A percentile compares a stretch with the other conserved stretches of the same genome.
These are phyloP conservation scores for Corythornis madagascariensis DNA, from an alignment of 2,113 vertebrate genomes.

Conservation along the genomic window DNA sequence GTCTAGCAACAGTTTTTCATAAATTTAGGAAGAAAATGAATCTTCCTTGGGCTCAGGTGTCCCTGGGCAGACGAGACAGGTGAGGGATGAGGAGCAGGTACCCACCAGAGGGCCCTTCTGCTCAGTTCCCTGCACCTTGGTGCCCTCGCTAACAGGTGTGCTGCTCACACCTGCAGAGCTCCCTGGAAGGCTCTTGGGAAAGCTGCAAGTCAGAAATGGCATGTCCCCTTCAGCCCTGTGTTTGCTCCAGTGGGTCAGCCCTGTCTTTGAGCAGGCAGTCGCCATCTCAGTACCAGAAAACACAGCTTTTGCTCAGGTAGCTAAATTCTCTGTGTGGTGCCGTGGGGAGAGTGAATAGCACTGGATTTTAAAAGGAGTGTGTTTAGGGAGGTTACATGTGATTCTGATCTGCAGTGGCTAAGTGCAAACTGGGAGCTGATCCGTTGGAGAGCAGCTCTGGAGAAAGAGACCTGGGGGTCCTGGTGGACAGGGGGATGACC, in stretches of 20 bases:
- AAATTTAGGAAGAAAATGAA: background rate
- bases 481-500: too few relatives aligned
- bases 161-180: background rate
- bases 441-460: too few relatives aligned
- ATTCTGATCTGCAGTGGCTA: background rate
- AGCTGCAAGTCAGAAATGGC: background rate
- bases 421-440: background rate
- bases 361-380: background rate
- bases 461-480: too few relatives aligned
- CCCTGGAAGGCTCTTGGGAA: background rate
- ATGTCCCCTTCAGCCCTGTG: background rate
- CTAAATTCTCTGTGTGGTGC: background rate
- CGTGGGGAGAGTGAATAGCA: fast-evolving
- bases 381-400: background rate
- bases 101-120: background rate
- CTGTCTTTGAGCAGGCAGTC: background rate
- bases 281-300: fast-evolving
- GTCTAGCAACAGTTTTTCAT: background rate
- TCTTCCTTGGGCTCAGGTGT: background rate
- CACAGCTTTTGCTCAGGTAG: background rate
- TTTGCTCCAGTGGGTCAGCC: background rate
- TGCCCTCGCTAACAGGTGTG: fast-evolving
- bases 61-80: fast-evolving
- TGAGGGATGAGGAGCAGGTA: background rate
- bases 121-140: background rate